Evolutionary conservation across 2,888 invertebrate genomes (phyloP).

Genomic region (Heliconius ethilla): DNA sequence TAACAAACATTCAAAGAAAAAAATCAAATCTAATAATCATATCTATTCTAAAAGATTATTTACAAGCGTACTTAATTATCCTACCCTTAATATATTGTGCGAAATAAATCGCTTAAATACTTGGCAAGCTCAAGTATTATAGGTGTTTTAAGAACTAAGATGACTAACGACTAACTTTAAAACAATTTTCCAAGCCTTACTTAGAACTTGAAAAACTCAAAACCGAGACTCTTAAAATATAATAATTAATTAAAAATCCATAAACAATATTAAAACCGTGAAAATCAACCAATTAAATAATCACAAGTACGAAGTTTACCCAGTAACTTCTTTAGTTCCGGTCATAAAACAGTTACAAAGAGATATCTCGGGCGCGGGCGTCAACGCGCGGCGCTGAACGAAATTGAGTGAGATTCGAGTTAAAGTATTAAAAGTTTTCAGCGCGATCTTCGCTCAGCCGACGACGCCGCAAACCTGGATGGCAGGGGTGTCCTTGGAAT

Average conservation of each 20-base stretch:
- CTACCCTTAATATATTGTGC: no score
- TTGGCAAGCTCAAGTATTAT: no score
- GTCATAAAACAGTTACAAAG: slow-evolving; percentile 65
- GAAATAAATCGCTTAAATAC: no score
- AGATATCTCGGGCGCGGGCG: slow-evolving; percentile 61
- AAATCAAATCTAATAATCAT: neutral
- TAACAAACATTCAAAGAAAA: neutral
- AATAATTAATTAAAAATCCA: neutral
- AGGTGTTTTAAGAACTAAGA: no score
- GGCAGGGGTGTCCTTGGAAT: slow-evolving; percentile 44
- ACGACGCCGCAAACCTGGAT: slow-evolving; percentile 49
- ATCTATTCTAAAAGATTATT: neutral
- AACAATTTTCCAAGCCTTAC: no score
- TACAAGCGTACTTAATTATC: no score
- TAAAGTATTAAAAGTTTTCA: slow-evolving; percentile 82
- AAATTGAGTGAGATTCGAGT: slow-evolving; percentile 81
- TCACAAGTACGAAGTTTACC: slow-evolving; percentile 24
- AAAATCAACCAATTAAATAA: neutral
- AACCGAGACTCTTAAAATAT: neutral
- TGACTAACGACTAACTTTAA: no score
- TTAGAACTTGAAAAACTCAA: no score
- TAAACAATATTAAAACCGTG: neutral
- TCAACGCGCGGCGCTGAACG: slow-evolving; percentile 75
- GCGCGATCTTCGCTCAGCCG: slow-evolving; percentile 73
- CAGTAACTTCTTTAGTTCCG: slow-evolving; percentile 36